Percentiles rank a stretch among this genome's conserved stretches.
Evolutionary conservation across 2,113 vertebrate species (phyloP).

Genomic region (Struthio camelus): DNA sequence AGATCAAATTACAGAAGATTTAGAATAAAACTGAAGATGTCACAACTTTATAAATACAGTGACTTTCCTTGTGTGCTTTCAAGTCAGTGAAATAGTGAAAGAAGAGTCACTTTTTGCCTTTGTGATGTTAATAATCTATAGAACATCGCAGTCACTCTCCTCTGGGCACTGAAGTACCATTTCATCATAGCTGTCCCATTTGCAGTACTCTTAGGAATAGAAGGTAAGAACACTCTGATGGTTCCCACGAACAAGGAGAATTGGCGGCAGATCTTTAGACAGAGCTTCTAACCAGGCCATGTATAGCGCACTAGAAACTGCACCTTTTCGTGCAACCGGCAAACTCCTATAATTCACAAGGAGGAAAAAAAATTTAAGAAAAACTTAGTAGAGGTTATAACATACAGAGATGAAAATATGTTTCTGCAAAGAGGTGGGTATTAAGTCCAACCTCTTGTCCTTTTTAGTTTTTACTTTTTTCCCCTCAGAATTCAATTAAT

Average conservation of each 20-base stretch:
- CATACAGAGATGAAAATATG: background rate
- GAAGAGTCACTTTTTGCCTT: constrained; percentile 78
- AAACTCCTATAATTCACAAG: constrained; percentile 84
- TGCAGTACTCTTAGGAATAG: constrained; percentile 86
- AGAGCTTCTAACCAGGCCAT: constrained; percentile 97
- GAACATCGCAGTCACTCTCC: constrained; percentile 63
- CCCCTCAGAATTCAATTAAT: background rate
- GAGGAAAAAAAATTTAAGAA: background rate
- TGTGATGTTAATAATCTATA: constrained; percentile 63
- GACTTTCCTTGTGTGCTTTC: constrained; percentile 83
- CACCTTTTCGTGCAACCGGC: constrained; percentile 93
- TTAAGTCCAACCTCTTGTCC: background rate
- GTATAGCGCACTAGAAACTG: constrained; percentile 93
- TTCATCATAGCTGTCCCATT: constrained; percentile 33
- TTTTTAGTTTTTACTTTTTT: background rate
- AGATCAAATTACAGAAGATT: constrained; percentile 76
- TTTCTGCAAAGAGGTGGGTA: background rate
- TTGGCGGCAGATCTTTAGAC: constrained; percentile 92
- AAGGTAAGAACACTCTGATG: constrained; percentile 99
- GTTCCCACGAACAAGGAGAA: constrained; percentile 95
- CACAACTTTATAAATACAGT: constrained; percentile 70
- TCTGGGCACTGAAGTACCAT: constrained; percentile 74
- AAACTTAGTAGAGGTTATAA: background rate
- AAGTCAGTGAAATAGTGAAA: constrained; percentile 79
- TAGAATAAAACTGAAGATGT: constrained; percentile 75